Base-by-base conservation (phyloP, 2,113 vertebrate genomes). In the Suricata suricatta region DNA sequence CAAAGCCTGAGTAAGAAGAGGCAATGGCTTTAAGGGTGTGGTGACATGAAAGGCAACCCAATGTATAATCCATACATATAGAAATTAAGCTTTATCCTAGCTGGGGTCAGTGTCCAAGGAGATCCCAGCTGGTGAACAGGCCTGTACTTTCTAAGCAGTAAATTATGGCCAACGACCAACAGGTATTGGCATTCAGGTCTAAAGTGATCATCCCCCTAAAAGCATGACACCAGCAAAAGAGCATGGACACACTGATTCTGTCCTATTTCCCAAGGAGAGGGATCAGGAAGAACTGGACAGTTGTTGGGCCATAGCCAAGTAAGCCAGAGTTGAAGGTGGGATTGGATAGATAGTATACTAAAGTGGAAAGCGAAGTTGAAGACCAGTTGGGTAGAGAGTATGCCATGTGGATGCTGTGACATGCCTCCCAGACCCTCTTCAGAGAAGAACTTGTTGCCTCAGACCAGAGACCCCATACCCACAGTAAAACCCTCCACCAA, bases 371-470 rank as follows among this genome's bases (percentile, higher is more conserved):
- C 1, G 12, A 90, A 5, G 41, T 23, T 12, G 23, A 79, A 94
- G 25, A 1, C 69, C 50, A 47, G 3, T 2, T 66, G 7, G 47
- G 44, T 82, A 7, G 27, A 29, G 4, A 41, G 8, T 29, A 76
- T 16, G 12, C 1, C 0, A 0, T 12, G 15, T 19, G 21, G 60
- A n/a, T 82, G 33, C 11, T 69, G 19, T 38, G 16, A 68, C 15
- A 8, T 21, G 19, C 52, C 15, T 33, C 14, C 14, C 54, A 13
- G n/a, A 33, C 21, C 41, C 25, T 27, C 38, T 80, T 63, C 41
- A 38, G 64, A 14, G 63, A 88, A 83, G 41, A 57, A 57, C 33
- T 10, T 29, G 54, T 17, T 79, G 17, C 35, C 63, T 66, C 2
- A 38, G 33, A 35, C n/a, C 54, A 38, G 35, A 72, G n/a, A 17